phyloP scores from a whole-genome alignment of 2,888 invertebrate species.

The Cepaea hortensis region DNA sequence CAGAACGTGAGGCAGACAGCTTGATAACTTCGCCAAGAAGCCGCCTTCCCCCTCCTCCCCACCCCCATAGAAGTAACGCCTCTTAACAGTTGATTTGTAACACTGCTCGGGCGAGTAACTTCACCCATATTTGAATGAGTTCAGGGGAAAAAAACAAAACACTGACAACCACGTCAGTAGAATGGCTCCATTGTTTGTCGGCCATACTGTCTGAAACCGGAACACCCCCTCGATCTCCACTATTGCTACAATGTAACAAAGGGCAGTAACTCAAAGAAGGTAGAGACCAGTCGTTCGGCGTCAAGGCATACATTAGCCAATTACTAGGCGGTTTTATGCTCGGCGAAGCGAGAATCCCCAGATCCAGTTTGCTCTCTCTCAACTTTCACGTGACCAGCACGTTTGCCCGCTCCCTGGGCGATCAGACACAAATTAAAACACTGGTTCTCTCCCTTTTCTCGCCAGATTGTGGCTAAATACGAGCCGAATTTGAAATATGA shows the following conservation, averaged over 20 bases:
- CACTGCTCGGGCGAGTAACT: too few relatives aligned
- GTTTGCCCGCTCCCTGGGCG: not conserved
- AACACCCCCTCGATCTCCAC: not conserved
- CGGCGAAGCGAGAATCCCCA: not conserved
- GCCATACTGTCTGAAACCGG: not conserved
- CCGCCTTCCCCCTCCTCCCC: not conserved
- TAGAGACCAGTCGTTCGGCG: too few relatives aligned
- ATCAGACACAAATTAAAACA: slow-evolving; percentile 19
- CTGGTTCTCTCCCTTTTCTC: not conserved
- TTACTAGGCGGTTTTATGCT: slow-evolving; percentile 44
- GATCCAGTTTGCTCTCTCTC: slow-evolving; percentile 31
- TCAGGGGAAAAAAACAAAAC: not conserved
- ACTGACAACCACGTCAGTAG: not conserved
- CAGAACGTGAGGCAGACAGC: too few relatives aligned
- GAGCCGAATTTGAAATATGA: not conserved
- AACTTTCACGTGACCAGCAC: slow-evolving; percentile 27
- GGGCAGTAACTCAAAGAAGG: not conserved
- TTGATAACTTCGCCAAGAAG: too few relatives aligned
- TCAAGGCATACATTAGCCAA: slow-evolving; percentile 42
- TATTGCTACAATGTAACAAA: slow-evolving; percentile 34
- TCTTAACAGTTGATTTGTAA: too few relatives aligned
- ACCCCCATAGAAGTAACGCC: too few relatives aligned
- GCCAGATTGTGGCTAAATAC: not conserved
- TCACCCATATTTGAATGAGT: too few relatives aligned
- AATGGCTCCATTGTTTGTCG: not conserved